Base-by-base conservation (phyloP, 2,113 vertebrate species). In the Ammodytes dubius region DNA sequence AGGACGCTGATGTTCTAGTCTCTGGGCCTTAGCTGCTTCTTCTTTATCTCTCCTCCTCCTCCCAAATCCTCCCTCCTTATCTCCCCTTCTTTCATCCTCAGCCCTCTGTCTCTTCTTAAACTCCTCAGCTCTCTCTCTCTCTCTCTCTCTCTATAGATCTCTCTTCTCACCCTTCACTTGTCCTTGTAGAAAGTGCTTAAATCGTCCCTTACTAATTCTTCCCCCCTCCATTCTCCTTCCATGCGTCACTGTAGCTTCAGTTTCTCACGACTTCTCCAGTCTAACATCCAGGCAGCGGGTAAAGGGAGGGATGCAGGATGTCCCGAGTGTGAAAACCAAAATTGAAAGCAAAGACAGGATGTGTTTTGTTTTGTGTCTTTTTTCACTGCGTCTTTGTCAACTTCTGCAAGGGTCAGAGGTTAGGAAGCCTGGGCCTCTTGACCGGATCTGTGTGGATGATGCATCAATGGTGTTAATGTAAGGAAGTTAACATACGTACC, bases 331-430 rank as follows among this genome's bases (percentile, higher is more conserved):
- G 67, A 77, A 82, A 74, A 71, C 73, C 27, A 27, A 69, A 67
- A 72, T 50, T 75, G 59, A 10, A 49, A n/a, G 7, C 9, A 14
- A 8, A 77, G 77, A 87, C 90, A 85, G 92, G 87, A 89, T 77
- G 83, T 85, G 73, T 75, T 74, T 40, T 85, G 73, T 75, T 74
- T 40, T 58, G 58, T 71, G 46, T 42, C 17, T n/a, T 73, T 61
- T 67, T 64, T 19, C 56, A 54, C 64, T 60, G 60, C 77, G 57
- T 88, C 69, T 66, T 77, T 84, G 74, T 90, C 53, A 58, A 37
- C n/a, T 37, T 56, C 35, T 2, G 0, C 1, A 17, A 53, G 45
- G 90, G 84, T 87, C 82, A 80, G 37, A 85, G 86, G 84, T 86
- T 81, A 85, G 74, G 60, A 73, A 63, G 81, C n/a, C 57, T 52